Base-by-base conservation (phyloP, 2,113 vertebrate genomes). In the Nothobranchius furzeri region DNA sequence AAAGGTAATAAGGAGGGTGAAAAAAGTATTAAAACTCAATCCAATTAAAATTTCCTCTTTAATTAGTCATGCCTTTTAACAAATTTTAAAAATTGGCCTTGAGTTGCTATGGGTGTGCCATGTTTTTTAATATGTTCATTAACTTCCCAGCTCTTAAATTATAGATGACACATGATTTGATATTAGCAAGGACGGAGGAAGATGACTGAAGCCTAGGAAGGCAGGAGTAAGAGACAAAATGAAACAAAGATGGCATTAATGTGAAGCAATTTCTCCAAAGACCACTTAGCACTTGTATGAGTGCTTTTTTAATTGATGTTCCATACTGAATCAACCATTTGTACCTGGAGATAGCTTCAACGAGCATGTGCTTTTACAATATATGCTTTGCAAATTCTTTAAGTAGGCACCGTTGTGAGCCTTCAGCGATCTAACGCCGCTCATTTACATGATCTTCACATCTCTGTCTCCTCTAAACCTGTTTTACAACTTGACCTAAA, bases 11-110 rank as follows among this genome's bases (percentile, higher is more conserved):
- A 90, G 87, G 79, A 83, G 69, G 51, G 55, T 68, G 51, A 7
- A 43, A 82, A 86, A 90, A 58, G 84, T 90, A 93, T 93, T 93
- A 91, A 92, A 93, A 93, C 93, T 91, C 92, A 91, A 92, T 91
- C 84, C 87, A 75, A 88, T 93, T 92, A 90, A 92, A 91, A 93
- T 91, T 90, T 91, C 92, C 91, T 86, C 87, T 92, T 93, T 93
- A 94, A 94, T 94, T 93, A 93, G 91, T 93, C 92, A 93, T 93
- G 92, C 88, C 87, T 94, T 94, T 91, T 93, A 93, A 93, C 91
- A 88, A 87, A 91, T 93, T 91, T 89, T 92, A 91, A 93, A 92
- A 92, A 92, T 90, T 92, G 90, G 90, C 79, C 90, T 88, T 79
- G 90, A 92, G 90, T 90, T 92, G 90, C 92, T 88, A 73, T 81